These are phyloP conservation scores for Eupithecia pulchellata DNA, from an alignment of 2,888 invertebrate species.

Conservation along the genomic window DNA sequence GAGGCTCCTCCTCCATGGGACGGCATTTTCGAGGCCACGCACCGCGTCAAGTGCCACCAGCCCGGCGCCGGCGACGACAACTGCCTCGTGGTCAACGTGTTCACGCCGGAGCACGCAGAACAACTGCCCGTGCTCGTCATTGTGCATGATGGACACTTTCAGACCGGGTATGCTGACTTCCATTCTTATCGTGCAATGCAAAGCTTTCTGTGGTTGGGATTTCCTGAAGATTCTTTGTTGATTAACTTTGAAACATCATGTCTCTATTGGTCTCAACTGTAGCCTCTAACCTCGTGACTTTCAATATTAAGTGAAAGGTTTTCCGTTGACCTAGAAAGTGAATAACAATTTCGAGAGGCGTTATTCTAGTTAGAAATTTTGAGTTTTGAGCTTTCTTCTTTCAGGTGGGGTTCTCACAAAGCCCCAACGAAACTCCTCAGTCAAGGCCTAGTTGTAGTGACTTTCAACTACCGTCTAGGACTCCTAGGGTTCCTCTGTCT, in stretches of 20 bases:
- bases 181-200: neutral
- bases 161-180: constrained; percentile 60
- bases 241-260: neutral
- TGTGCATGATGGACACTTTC: constrained; percentile 79
- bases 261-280: neutral
- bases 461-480: constrained; percentile 76
- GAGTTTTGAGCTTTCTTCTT: constrained; percentile 43
- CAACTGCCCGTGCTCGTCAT: constrained; percentile 66
- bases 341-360: neutral
- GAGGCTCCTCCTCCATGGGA: constrained; percentile 68
- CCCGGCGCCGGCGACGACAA: constrained; percentile 66
- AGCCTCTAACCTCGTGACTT: neutral
- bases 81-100: constrained; percentile 78
- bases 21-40: constrained; percentile 75
- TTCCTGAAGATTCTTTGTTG: neutral
- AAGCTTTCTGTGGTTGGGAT: neutral
- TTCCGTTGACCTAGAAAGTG: neutral
- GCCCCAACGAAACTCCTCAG: constrained; percentile 60
- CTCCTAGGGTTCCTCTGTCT: constrained; percentile 77
- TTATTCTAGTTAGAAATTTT: neutral
- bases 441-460: constrained; percentile 66
- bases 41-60: constrained; percentile 71
- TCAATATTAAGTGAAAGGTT: neutral
- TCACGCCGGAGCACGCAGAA: constrained; percentile 59
- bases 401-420: constrained; percentile 70